Base-by-base conservation (phyloP, 2,888 invertebrate genomes). In the Dynastes maya region DNA sequence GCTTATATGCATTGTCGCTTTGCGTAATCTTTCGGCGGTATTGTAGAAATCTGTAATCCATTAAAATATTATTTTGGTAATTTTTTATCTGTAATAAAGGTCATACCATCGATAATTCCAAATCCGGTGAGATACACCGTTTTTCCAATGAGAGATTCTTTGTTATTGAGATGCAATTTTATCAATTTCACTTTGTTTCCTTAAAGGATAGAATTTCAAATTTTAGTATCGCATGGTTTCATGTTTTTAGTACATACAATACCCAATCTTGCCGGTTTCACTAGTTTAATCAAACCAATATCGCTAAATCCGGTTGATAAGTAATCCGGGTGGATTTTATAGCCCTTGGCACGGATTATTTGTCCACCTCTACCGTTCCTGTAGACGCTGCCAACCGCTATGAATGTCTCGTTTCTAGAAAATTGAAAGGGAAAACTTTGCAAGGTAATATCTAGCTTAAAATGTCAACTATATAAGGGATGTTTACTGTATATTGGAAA, bases 111-210 rank as follows among this genome's bases (percentile, higher is more conserved):
- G 45, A 85, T 86, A 67, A 88, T 86, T 3, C 88, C 88, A 82
- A 88, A 87, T 64, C 88, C 88, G 3, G 88, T 88, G 45, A 88
- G 80, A 80, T 84, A 88, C 4, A 85, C 88, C 0, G 86, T 87
- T 80, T 85, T 84, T n/a, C 87, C 87, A 13, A 87, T 79, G 11
- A 88, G 81, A 40, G 83, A 81, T 80, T 88, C 88, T 29, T 82
- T 83, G 65, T 84, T 85, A 79, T 87, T 85, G 0, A 79, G 83
- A 76, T 88, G 87, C n/a, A 88, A 82, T 79, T 81, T 84, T 27
- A 87, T 84, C n/a, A 86, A 64, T 78, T 85, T 85, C 9, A 87
- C 85, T 77, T 84, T 84, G 67, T 81, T 83, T 58, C 85, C 86
- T 86, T 63, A 80, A 85, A 80, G 2, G 40, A 32, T 22, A 27